Percentiles rank a stretch among this genome's conserved stretches.
phyloP scores from a whole-genome alignment of 2,888 invertebrate species.

The Syrista parreyssii region DNA sequence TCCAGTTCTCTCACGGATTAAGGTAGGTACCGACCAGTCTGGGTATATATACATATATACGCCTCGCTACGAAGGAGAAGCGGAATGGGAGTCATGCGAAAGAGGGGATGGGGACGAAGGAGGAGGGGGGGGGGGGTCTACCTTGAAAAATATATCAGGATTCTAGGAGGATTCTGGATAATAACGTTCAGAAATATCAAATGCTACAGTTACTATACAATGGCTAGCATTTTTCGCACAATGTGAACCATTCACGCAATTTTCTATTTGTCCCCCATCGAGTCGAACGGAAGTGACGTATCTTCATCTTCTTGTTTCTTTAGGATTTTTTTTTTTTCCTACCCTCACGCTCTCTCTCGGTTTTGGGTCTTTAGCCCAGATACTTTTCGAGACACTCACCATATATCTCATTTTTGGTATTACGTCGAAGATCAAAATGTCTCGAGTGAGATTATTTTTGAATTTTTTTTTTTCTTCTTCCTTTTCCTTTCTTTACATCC shows the following conservation, averaged over 20 bases:
- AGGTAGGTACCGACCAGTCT: background rate
- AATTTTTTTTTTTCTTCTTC: background rate
- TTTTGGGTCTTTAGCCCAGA: background rate
- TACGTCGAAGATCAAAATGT: background rate
- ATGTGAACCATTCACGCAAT: background rate
- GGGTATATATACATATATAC: background rate
- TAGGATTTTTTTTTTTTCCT: background rate
- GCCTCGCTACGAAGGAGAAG: background rate
- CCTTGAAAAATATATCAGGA: conserved; percentile 3
- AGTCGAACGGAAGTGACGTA: background rate
- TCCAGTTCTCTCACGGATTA: conserved; percentile 37
- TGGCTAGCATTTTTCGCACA: background rate
- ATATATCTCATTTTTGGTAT: background rate
- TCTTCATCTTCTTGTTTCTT: background rate
- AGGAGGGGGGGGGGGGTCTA: conserved; percentile 17
- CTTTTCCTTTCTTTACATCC: background rate
- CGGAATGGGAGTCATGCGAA: background rate
- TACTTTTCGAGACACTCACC: background rate
- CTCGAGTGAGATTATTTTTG: background rate
- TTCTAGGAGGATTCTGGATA: background rate
- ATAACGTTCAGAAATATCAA: background rate
- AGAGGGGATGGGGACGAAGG: no score
- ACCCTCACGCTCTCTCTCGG: background rate
- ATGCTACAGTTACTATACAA: background rate
- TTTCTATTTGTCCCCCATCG: background rate